Evolutionary conservation across 2,888 invertebrate species (phyloP), one percentile per base, ranked within the genome.

Genomic region (Meliscaeva auricollis): DNA sequence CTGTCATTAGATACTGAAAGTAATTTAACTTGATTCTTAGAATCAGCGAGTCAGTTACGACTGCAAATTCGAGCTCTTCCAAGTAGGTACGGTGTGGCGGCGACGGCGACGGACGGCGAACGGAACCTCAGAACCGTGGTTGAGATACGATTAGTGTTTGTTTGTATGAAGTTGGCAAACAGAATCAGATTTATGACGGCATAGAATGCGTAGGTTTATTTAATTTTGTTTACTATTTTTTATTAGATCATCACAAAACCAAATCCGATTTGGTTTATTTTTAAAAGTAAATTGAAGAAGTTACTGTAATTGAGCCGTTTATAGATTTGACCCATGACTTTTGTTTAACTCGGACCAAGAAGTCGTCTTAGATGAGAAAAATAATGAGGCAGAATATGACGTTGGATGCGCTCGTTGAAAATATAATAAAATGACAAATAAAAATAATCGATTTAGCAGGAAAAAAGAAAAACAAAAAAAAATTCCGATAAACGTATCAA

Each of bases 1-100:
- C 83, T 84, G 83, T 79, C 79, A 75, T 79, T 74, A 69, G 52
- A 66, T 35, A 50, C 26, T 20, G 13, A 38, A 64, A 64, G 68
- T 13, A 69, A 83, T 78, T 58, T 41, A 44, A 48, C 26, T 38
- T 60, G 56, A 30, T 83, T 79, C 83, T 52, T 0, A 60, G 83
- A 84, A 82, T 41, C 35, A 11, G 32, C 20, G 11, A 22, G 20
- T 13, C 38, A 22, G 22, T 32, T 48, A 56, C 41, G 64, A 70
- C 48, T 58, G 70, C 83, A 20, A 78, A 74, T 74, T 64, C 41
- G 22, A 64, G n/a, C n/a, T n/a, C n/a, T n/a, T n/a, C n/a, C n/a
- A n/a, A 74, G 50, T 17, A 15, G 0, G n/a, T 2, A 26, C 7
- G n/a, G n/a, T n/a, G n/a, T n/a, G n/a, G n/a, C n/a, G n/a, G n/a